phyloP scores from a whole-genome alignment of 2,113 vertebrate species.

The Climacteris rufus region DNA sequence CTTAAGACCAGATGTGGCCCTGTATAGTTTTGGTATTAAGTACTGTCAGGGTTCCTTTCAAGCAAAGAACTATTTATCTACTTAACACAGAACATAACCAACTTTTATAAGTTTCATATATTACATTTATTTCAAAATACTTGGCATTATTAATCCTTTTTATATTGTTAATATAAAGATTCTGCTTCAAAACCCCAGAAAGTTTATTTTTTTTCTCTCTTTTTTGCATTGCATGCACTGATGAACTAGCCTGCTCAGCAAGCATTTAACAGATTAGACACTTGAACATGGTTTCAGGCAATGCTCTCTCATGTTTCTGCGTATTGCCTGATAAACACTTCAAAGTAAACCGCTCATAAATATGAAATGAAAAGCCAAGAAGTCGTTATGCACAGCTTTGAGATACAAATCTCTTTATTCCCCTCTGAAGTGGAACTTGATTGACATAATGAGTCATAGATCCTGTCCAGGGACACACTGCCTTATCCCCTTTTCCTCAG shows the following conservation, averaged over 20 bases:
- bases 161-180: conserved; percentile 76
- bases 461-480: conserved; percentile 81
- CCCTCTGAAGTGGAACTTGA: conserved; percentile 84
- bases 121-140: conserved; percentile 71
- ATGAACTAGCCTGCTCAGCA: conserved; percentile 78
- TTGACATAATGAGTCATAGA: conserved; percentile 88
- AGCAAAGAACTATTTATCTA: conserved; percentile 51
- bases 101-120: conserved; percentile 66
- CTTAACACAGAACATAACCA: conserved; percentile 56
- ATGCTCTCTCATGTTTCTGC: conserved; percentile 82
- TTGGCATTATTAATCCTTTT: conserved; percentile 74
- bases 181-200: conserved; percentile 72
- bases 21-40: conserved; percentile 46
- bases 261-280: conserved; percentile 82
- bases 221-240: conserved; percentile 76
- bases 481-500: conserved; percentile 79
- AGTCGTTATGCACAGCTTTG: conserved; percentile 82
- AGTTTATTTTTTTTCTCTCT: conserved; percentile 71
- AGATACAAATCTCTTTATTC: conserved; percentile 88
- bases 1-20: conserved; percentile 20
- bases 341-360: conserved; percentile 87
- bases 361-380: conserved; percentile 84
- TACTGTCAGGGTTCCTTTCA: conserved; percentile 38
- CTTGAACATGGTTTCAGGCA: conserved; percentile 80
- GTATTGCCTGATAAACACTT: conserved; percentile 87